Percentiles rank a stretch among this genome's conserved stretches.
Conservation (phyloP, 2,113 vertebrate genomes). For the Poicephalus gulielmi region DNA sequence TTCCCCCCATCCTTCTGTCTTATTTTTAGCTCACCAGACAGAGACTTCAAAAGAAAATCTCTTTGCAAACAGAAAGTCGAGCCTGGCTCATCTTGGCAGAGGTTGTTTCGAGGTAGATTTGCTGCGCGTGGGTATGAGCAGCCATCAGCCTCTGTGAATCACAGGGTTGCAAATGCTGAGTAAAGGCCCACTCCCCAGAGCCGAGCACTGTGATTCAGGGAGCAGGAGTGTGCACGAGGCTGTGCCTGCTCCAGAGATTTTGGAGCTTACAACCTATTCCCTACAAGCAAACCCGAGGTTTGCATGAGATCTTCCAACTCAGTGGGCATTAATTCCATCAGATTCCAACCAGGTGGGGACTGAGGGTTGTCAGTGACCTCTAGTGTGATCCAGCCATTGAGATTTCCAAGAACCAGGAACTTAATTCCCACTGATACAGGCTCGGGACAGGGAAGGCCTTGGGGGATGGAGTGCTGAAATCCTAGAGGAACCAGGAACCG, state of each 20-base stretch:
- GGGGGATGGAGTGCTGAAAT: not conserved
- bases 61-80: not conserved
- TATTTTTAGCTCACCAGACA: not conserved
- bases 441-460: not conserved
- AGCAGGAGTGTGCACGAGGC: not conserved
- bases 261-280: not conserved
- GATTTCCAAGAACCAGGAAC: not conserved
- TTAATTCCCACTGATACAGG: not conserved
- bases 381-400: not conserved
- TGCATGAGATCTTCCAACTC: not conserved
- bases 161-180: not conserved
- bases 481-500: not conserved
- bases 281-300: not conserved
- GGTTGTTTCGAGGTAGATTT: not conserved
- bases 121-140: not conserved
- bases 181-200: not conserved
- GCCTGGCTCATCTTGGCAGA: not conserved
- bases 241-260: not conserved
- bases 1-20: not conserved
- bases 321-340: fast-evolving
- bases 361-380: not conserved
- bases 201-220: not conserved
- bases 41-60: not conserved
- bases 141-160: not conserved
- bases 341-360: fast-evolving